Percentiles rank a stretch among this genome's conserved stretches.
Evolutionary conservation across 2,113 vertebrate species (phyloP).

Genomic region (Paralichthys olivaceus): DNA sequence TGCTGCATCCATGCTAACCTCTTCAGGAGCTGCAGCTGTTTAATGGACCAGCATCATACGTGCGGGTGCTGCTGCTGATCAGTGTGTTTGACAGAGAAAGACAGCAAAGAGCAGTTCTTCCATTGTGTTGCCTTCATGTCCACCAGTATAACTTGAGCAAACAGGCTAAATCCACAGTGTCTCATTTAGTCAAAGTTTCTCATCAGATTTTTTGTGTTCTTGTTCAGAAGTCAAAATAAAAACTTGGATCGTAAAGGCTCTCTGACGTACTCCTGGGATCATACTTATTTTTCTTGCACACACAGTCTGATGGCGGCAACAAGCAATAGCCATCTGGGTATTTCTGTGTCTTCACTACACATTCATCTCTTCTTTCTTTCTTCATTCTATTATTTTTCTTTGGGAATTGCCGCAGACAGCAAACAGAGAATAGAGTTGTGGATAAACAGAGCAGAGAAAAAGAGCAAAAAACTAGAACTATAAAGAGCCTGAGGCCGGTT

Average conservation of each 20-base stretch:
- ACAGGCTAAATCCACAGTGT: background rate
- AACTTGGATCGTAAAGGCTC: background rate
- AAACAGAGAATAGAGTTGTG: slow-evolving; percentile 27
- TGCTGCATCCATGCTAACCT: background rate
- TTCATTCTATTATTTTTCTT: slow-evolving; percentile 9
- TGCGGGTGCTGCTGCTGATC: no score
- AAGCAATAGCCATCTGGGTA: slow-evolving; percentile 36
- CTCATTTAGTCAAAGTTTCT: slow-evolving; percentile 4
- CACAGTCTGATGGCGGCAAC: slow-evolving; percentile 25
- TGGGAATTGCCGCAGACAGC: slow-evolving; percentile 13
- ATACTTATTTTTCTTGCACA: slow-evolving; percentile 18
- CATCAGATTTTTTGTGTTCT: background rate
- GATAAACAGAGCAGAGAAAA: slow-evolving; percentile 46
- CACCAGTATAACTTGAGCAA: background rate
- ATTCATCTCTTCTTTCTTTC: slow-evolving; percentile 25
- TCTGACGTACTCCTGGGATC: background rate
- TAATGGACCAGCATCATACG: no score
- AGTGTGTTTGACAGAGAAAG: no score
- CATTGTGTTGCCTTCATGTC: background rate
- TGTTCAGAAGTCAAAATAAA: background rate
- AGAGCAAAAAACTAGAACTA: slow-evolving; percentile 14
- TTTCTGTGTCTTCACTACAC: slow-evolving; percentile 19
- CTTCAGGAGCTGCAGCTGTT: background rate
- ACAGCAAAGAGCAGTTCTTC: no score
- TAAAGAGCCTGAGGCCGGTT: slow-evolving; percentile 16